Evolutionary conservation across 2,888 invertebrate species (phyloP), one percentile per base, ranked within the genome.

Genomic region (Pollenia angustigena): DNA sequence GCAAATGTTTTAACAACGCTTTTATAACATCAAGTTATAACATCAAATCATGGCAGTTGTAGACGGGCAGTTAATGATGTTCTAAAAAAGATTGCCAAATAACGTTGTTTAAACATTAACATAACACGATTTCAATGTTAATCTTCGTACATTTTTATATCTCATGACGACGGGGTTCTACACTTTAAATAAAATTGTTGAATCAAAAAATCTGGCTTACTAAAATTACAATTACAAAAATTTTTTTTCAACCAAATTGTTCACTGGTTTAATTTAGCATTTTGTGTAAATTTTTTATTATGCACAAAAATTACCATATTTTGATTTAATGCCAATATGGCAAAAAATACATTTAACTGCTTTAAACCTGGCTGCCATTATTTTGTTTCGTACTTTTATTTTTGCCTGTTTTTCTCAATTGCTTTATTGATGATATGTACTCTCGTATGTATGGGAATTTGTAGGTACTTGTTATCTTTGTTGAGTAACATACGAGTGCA

Each of bases 301-400:
- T 32, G 82, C 86, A 82, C 75, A 54, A 72, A 84, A 83, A 87
- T 84, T 81, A 81, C 86, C 86, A 87, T 87, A 84, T 87, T 87
- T 87, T 87, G 86, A 87, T 87, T 87, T 87, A 81, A 87, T 74
- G 66, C 72, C 80, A 72, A 84, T 84, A 78, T 48, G n/a, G 46
- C 32, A 52, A 85, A 48, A 74, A 48, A 78, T 71, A 50, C 10
- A 66, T 83, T 84, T 58, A 72, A 84, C 72, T 72, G 64, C 58
- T 78, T 32, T 44, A 72, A 76, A 76, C 82, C 71, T 71, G 62
- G n/a, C 16, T 71, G 82, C 60, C 60, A 62, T 54, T 11, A 48
- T 4, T 64, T 48, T 71, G 18, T 18, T 32, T 75, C 50, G 40
- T 9, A 14, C 8, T 4, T 80, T 4, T 11, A 6, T 32, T 32